Base-by-base conservation (phyloP, 2,888 invertebrate species). In the Ennomos fuscantarius region DNA sequence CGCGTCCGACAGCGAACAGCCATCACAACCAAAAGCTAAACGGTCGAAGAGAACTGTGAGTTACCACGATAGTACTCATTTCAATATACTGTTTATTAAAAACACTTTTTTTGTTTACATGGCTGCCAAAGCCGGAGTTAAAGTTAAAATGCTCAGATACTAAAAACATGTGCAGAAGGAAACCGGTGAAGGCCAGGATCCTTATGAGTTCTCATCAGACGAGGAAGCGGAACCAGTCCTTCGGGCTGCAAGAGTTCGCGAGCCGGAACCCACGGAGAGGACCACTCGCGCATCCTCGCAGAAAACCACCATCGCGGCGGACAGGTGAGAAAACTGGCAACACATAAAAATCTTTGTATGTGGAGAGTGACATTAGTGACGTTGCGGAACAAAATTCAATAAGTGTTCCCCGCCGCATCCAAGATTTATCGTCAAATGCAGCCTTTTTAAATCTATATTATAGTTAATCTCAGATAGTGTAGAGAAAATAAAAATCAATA, bases 141-240 rank as follows among this genome's bases (percentile, higher is more conserved):
- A n/a, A n/a, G n/a, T n/a, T n/a, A n/a, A n/a, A n/a, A n/a, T n/a
- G n/a, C n/a, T n/a, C n/a, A n/a, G n/a, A 24, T 24, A 6, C 6
- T 24, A 24, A 24, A 24, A 24, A 24, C 6, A 24, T 24, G 42
- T 50, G 3, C 52, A 67, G 58, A 63, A 68, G 56, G 68, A 51
- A 8, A 60, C 65, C 10, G 50, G 70, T 1, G 53, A 67, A 33
- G 55, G 63, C 1, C 65, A 69, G 9, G 89, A 89, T 33, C 88
- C 88, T 0, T 90, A 89, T 73, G 79, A 83, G 59, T 89, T 82
- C 75, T 87, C 89, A 0, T 91, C 91, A 0, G 91, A 91, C 66
- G 91, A 91, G 47, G 91, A 91, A 45, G 76, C 81, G 0, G 89
- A 76, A 71, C 89, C 89, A 0, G 80, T 88, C 8, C 73, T 90